Evolutionary conservation across 2,888 invertebrate genomes (phyloP).

Genomic region (Erynnis tages): DNA sequence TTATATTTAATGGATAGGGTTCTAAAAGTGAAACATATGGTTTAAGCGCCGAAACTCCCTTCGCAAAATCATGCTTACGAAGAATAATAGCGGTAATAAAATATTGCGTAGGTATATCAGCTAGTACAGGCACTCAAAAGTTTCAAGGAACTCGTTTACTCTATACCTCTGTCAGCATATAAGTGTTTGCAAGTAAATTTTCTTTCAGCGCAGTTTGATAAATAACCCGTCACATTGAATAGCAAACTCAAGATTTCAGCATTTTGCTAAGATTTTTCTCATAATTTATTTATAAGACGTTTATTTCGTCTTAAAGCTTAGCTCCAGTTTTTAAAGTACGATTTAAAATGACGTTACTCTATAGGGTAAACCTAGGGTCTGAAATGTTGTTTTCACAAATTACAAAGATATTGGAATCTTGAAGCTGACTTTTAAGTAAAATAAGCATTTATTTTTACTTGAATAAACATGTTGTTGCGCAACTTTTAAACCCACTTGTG

Average conservation of each 20-base stretch:
- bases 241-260: conserved; percentile 13
- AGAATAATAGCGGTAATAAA: conserved; percentile 2
- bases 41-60: background rate
- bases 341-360: too few species aligned
- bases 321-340: too few species aligned
- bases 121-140: conserved; percentile 5
- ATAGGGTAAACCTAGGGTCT: too few species aligned
- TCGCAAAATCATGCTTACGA: background rate
- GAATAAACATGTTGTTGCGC: conserved; percentile 15
- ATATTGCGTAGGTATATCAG: background rate
- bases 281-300: conserved; percentile 19
- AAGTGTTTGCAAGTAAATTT: conserved; percentile 22
- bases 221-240: conserved; percentile 26
- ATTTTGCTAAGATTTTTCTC: conserved; percentile 19
- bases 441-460: conserved; percentile 5
- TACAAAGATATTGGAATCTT: background rate
- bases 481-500: conserved; percentile 11
- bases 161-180: conserved; percentile 15
- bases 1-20: conserved; percentile 2
- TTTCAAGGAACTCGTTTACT: conserved; percentile 19
- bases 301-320: conserved; percentile 13
- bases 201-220: conserved; percentile 21
- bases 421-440: conserved; percentile 5
- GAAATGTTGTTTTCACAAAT: background rate
- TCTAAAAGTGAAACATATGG: conserved; percentile 3